These are phyloP conservation scores for Dicrostonyx torquatus DNA, from an alignment of 2,797 vertebrate species.

Conservation along the genomic window DNA sequence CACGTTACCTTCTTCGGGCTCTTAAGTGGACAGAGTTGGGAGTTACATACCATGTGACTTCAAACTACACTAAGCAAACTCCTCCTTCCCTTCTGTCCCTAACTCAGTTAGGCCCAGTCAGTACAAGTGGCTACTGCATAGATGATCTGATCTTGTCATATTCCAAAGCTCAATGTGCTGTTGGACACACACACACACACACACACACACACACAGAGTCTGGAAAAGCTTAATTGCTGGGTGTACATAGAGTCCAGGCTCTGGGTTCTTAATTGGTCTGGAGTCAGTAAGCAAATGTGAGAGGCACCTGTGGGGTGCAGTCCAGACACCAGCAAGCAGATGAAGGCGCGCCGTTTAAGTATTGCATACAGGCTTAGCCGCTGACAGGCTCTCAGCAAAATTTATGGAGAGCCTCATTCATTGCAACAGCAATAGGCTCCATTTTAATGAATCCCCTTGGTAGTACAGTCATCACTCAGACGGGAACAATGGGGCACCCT, in stretches of 20 bases:
- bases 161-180: not conserved
- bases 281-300: not conserved
- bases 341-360: not conserved
- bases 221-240: not conserved
- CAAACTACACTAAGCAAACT: not conserved
- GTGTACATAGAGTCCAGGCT: not conserved
- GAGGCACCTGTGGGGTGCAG: not conserved
- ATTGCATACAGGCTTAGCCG: constrained; percentile 53
- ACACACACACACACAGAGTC: not conserved
- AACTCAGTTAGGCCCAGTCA: not conserved
- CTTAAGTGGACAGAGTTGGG: not conserved
- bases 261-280: not conserved
- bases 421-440: constrained; percentile 54
- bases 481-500: constrained; percentile 71
- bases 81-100: not conserved
- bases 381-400: constrained; percentile 59
- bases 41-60: not conserved
- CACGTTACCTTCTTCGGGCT: not conserved
- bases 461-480: constrained; percentile 66
- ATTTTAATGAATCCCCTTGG: constrained; percentile 76
- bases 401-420: constrained; percentile 66
- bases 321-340: constrained; percentile 44
- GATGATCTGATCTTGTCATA: constrained; percentile 30
- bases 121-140: not conserved
- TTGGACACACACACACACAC: not conserved